These are phyloP conservation scores for Norana najaformis DNA, from an alignment of 2,888 invertebrate species.

Conservation along the genomic window DNA sequence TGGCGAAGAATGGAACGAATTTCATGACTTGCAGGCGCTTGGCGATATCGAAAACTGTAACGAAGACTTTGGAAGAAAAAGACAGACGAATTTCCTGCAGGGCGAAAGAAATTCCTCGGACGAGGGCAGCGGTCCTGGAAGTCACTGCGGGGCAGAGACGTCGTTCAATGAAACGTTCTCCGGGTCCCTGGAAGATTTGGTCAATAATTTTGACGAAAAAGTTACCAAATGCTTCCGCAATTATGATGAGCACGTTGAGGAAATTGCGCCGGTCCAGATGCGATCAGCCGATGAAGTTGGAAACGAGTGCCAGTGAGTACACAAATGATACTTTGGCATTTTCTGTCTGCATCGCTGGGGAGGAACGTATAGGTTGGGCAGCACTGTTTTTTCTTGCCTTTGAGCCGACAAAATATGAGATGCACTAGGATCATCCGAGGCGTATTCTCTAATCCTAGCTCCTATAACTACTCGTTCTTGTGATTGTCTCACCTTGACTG, in stretches of 20 bases:
- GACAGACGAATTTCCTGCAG: not conserved
- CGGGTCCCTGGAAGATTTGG: slow-evolving; percentile 93
- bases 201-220: slow-evolving; percentile 97
- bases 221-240: slow-evolving; percentile 97
- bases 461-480: no score
- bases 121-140: not conserved
- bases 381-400: not conserved
- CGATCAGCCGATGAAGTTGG: slow-evolving; percentile 97
- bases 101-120: not conserved
- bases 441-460: no score
- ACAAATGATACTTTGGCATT: not conserved
- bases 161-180: slow-evolving; percentile 65
- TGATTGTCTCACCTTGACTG: no score
- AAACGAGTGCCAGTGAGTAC: slow-evolving; percentile 99
- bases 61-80: not conserved
- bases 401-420: not conserved
- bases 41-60: slow-evolving; percentile 41
- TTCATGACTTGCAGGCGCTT: slow-evolving; percentile 64
- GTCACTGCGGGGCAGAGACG: slow-evolving; percentile 10
- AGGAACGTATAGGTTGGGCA: not conserved
- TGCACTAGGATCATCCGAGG: no score
- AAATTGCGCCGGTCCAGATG: slow-evolving; percentile 93
- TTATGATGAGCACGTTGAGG: slow-evolving; percentile 94
- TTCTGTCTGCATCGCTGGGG: not conserved
- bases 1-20: slow-evolving; percentile 74